Evolutionary conservation across 2,797 vertebrate genomes (phyloP).

Genomic region (Natrix natrix): DNA sequence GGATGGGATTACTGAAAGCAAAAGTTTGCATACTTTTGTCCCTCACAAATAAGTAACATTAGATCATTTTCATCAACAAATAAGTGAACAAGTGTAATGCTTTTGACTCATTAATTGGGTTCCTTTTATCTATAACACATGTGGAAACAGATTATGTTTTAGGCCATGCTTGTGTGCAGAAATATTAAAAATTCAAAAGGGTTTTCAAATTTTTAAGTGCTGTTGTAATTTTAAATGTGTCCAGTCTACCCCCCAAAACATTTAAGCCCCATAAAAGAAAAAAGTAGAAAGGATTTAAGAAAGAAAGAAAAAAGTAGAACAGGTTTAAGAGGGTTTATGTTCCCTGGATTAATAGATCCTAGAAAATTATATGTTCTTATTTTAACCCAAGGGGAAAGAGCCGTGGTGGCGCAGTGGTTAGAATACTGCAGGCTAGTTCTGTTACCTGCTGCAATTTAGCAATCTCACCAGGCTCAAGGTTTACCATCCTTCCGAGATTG

Average conservation of each 20-base stretch:
- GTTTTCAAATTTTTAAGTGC: neutral
- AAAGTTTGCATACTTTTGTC: neutral
- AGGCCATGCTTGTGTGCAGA: neutral
- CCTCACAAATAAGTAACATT: neutral
- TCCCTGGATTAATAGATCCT: neutral
- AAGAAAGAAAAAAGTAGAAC: neutral
- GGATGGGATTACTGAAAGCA: neutral
- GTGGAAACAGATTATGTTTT: neutral
- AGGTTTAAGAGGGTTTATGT: neutral
- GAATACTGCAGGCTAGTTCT: too few species aligned
- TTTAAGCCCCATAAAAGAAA: neutral
- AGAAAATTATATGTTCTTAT: neutral
- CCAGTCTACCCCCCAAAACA: neutral
- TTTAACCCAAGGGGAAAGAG: neutral
- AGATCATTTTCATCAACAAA: neutral
- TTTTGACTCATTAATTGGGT: neutral
- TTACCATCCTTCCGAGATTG: too few species aligned
- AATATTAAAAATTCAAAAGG: neutral
- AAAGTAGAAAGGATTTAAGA: neutral
- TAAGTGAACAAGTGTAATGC: neutral
- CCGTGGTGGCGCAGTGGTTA: too few species aligned
- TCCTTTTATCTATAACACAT: neutral
- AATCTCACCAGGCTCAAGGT: too few species aligned
- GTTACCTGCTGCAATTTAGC: too few species aligned
- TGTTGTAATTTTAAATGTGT: neutral